These are phyloP conservation scores for Halictus rubicundus DNA, from an alignment of 1,140 invertebrate genomes.

Conservation along the genomic window DNA sequence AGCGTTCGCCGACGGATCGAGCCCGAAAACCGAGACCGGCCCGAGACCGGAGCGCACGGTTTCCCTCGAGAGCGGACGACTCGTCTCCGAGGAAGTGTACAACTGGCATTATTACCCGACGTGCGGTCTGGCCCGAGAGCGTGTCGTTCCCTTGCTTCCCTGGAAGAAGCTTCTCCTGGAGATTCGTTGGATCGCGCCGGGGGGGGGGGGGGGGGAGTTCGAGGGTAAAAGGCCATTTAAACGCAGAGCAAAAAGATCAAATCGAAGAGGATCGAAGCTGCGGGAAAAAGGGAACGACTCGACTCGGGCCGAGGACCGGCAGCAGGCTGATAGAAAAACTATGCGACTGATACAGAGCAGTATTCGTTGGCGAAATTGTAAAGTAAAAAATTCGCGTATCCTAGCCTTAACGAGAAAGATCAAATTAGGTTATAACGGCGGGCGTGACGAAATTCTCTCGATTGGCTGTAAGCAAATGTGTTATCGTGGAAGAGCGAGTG, in stretches of 20 bases:
- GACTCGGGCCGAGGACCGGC: background rate
- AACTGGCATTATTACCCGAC: constrained; percentile 77
- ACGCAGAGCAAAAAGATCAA: no score
- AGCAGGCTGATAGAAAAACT: constrained; percentile 53
- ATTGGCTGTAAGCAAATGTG: constrained; percentile 75
- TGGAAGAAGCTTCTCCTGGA: no score
- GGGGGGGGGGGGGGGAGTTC: no score
- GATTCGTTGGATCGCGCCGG: no score
- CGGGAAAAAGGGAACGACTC: background rate
- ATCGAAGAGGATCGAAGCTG: no score
- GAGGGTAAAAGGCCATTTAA: no score
- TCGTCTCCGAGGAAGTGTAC: constrained; percentile 69
- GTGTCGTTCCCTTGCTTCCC: background rate
- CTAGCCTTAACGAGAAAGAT: constrained; percentile 73
- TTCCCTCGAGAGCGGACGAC: background rate
- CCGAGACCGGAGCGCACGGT: constrained; percentile 9
- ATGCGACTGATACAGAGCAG: constrained; percentile 80
- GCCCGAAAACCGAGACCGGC: constrained; percentile 13
- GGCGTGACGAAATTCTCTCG: constrained; percentile 70
- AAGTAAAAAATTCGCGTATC: constrained; percentile 68
- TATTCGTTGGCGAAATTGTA: constrained; percentile 76
- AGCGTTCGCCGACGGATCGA: background rate
- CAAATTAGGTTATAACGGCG: constrained; percentile 73
- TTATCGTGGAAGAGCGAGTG: constrained; percentile 25
- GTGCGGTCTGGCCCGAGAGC: constrained; percentile 22